Evolutionary conservation across 2,888 invertebrate species (phyloP).

Genomic region (Oscheius myriophilus): DNA sequence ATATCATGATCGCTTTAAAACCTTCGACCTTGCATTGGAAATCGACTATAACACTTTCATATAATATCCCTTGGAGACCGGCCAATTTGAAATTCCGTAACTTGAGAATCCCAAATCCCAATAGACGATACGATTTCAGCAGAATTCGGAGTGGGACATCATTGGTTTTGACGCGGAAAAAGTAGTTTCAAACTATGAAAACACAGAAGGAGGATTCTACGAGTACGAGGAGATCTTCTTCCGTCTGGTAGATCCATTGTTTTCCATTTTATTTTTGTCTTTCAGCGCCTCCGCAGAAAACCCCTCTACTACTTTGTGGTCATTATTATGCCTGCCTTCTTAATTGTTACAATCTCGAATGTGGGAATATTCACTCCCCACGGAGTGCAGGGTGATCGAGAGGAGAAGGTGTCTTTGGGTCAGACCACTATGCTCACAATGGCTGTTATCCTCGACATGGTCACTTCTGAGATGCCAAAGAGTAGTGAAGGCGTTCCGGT

Average conservation of each 20-base stretch:
- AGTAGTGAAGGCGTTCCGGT: constrained; percentile 56
- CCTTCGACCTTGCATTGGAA: no score
- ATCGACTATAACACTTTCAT: no score
- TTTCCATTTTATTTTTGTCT: neutral
- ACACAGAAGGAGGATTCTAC: constrained; percentile 49
- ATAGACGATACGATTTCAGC: no score
- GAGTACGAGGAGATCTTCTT: constrained; percentile 60
- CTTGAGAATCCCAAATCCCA: no score
- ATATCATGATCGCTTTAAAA: no score
- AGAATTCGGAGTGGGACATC: constrained; percentile 60
- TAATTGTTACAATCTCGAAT: constrained; percentile 57
- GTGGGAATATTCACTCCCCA: constrained; percentile 60
- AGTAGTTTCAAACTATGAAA: constrained; percentile 50
- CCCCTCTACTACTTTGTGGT: constrained; percentile 60
- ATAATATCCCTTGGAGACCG: no score
- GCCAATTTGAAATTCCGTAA: no score
- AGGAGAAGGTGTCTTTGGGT: constrained; percentile 58
- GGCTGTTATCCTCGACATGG: constrained; percentile 61
- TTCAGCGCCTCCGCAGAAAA: constrained; percentile 52
- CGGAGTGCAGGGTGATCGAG: constrained; percentile 56
- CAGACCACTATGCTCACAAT: constrained; percentile 61
- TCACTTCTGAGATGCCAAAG: constrained; percentile 57
- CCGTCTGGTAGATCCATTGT: constrained; percentile 38
- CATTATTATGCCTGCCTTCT: constrained; percentile 55
- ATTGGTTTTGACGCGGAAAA: constrained; percentile 54